These are phyloP conservation scores for Pelosia muscerda DNA, from an alignment of 2,888 invertebrate species.

Conservation along the genomic window DNA sequence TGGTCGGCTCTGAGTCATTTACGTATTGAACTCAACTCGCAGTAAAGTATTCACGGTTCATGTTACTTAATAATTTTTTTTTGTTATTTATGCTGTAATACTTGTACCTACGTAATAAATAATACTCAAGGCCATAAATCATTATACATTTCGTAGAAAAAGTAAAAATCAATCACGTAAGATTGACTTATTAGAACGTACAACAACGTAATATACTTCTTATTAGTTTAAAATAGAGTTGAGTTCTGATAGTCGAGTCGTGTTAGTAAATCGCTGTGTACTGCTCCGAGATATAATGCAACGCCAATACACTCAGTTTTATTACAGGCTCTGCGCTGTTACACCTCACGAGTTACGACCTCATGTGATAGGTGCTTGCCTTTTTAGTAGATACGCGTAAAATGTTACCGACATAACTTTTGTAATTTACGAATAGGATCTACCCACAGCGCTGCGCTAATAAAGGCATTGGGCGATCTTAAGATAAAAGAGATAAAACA, in stretches of 20 bases:
- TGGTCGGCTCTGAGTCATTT: constrained; percentile 7
- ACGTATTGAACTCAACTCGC: constrained; percentile 7
- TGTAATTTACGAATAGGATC: constrained; percentile 7
- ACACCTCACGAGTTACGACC: constrained; percentile 10
- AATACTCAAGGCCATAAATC: no score
- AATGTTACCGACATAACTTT: constrained; percentile 12
- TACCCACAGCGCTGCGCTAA: neutral
- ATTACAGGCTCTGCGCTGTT: constrained; percentile 21
- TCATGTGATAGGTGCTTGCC: constrained; percentile 8
- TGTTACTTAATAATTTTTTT: neutral
- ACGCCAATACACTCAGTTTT: constrained; percentile 41
- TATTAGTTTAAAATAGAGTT: neutral
- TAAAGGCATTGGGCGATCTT: constrained; percentile 8
- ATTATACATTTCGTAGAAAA: no score
- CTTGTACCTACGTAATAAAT: no score
- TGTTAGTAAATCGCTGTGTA: neutral
- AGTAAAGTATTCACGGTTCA: neutral
- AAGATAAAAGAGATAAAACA: constrained; percentile 7
- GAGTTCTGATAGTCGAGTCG: neutral
- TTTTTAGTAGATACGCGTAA: constrained; percentile 14
- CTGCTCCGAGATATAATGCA: constrained; percentile 34
- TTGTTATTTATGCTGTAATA: no score
- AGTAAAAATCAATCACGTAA: neutral
- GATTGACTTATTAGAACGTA: neutral
- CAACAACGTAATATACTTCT: neutral